phyloP scores from a whole-genome alignment of 2,888 invertebrate genomes.

The Phengaris alcon region DNA sequence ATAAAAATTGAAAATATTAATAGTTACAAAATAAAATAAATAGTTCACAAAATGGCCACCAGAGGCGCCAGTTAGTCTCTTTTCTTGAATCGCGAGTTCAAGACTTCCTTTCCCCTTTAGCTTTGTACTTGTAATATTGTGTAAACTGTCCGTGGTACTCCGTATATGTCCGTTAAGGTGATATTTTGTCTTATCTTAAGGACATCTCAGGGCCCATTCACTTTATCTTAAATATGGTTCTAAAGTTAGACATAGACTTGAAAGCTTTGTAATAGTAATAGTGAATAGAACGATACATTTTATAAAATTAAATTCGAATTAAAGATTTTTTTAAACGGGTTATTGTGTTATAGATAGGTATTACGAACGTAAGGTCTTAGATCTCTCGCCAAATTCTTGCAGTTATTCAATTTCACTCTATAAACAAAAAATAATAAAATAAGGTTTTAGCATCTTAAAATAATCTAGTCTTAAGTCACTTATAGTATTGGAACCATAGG shows the following conservation, averaged over 20 bases:
- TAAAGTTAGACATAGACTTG: neutral
- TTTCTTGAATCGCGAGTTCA: neutral
- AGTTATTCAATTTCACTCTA: no score
- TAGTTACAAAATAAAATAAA: neutral
- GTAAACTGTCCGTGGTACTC: slow-evolving; percentile 1
- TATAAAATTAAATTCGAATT: no score
- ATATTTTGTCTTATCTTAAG: slow-evolving; percentile 23
- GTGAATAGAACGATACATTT: no score
- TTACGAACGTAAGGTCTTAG: no score
- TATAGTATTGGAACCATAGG: no score
- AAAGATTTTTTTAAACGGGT: no score
- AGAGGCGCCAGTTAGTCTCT: neutral
- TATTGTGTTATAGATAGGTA: no score
- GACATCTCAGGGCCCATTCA: slow-evolving; percentile 18
- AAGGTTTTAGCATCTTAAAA: no score
- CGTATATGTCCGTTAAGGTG: slow-evolving; percentile 9
- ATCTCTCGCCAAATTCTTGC: no score
- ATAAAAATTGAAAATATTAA: neutral
- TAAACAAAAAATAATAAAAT: no score
- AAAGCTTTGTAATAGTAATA: neutral
- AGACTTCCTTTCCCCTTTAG: slow-evolving; percentile 15
- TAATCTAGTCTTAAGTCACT: no score
- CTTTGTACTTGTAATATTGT: slow-evolving; percentile 13
- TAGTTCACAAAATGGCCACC: neutral
- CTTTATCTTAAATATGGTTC: neutral